These are phyloP conservation scores for Falco rusticolus DNA, from an alignment of 2,797 vertebrate genomes.

Conservation along the genomic window DNA sequence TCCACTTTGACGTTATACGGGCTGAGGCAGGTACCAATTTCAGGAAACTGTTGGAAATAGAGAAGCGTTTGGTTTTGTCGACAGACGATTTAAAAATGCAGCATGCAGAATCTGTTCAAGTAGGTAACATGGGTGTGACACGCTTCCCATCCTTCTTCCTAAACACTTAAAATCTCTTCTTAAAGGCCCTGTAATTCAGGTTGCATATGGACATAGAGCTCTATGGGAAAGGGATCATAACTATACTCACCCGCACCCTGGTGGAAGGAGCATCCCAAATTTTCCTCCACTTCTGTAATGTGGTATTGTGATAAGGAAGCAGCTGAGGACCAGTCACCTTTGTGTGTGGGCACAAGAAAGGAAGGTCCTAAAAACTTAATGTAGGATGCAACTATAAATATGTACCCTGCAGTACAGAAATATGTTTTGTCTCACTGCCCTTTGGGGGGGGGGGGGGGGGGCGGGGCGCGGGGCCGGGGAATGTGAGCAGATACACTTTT, in stretches of 20 bases:
- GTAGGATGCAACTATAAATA: background rate
- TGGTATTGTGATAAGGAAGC: background rate
- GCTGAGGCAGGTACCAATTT: slow-evolving; percentile 81
- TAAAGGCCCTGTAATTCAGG: background rate
- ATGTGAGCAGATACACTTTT: too few species aligned
- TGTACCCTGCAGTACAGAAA: background rate
- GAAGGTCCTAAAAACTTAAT: background rate
- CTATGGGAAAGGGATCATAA: background rate
- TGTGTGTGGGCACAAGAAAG: background rate
- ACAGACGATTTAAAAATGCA: slow-evolving; percentile 84
- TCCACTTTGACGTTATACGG: slow-evolving; percentile 82
- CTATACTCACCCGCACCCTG: fast-evolving
- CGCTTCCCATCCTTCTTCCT: background rate
- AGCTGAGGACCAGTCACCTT: background rate
- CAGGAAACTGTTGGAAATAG: slow-evolving; percentile 82
- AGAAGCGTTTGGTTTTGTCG: slow-evolving; percentile 78
- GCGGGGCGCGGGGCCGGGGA: too few species aligned
- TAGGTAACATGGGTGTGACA: slow-evolving; percentile 52
- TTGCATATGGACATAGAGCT: background rate
- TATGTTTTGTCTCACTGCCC: background rate
- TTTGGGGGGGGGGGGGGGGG: background rate
- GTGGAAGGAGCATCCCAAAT: background rate
- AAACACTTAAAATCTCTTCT: background rate
- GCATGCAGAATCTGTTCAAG: slow-evolving; percentile 82
- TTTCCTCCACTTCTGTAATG: background rate